Base-by-base conservation (phyloP, 2,888 invertebrate genomes). In the Drosophila lutescens region DNA sequence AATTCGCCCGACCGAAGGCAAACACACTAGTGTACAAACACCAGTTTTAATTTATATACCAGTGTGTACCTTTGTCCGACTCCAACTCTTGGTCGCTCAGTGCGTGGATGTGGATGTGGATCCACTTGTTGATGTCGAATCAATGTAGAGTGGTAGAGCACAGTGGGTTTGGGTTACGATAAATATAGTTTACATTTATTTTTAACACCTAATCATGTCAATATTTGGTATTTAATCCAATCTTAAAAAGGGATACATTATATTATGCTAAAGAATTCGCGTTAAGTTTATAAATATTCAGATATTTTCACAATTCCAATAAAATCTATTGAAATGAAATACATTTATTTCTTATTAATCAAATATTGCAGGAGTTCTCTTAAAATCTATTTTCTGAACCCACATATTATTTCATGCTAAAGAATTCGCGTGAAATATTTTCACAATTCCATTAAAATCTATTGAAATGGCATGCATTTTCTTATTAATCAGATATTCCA, bases 81-180 rank as follows among this genome's bases (percentile, higher is more conserved):
- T 46, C 23, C 54, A 34, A 46, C 54, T 66, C 2, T 5, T 17
- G 43, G 10, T 26, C 34, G 41, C 23, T 26, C 38, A 6, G 44
- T 46, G 65, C 67, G 65, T 65, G 55, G 40, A 67, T 66, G 65
- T 65, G 55, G 40, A 67, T 66, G 65, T 65, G 55, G 32, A 67
- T 66, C 40, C 77, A 85, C 81, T 81, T 79, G 81, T 79, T 81
- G 81, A 65, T 36, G 65, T 46, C 46, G 65, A 15, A 17, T 53
- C 65, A 53, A 9, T 40, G 40, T 20, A 23, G 41, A 63, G 41
- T 63, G 62, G 41, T 26, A n/a, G 26, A 4, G 17, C 9, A 54
- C 68, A 54, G 53, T 66, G 65, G 40, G 30, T 23, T 26, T 2
- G 4, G 12, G 10, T 0, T 10, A 7, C 1, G 17, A 1, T 34